A percentile compares a stretch with the other conserved stretches of the same genome.
phyloP scores from a whole-genome alignment of 35 echinoderm and acorn worm species.

The Ptychodera flava region DNA sequence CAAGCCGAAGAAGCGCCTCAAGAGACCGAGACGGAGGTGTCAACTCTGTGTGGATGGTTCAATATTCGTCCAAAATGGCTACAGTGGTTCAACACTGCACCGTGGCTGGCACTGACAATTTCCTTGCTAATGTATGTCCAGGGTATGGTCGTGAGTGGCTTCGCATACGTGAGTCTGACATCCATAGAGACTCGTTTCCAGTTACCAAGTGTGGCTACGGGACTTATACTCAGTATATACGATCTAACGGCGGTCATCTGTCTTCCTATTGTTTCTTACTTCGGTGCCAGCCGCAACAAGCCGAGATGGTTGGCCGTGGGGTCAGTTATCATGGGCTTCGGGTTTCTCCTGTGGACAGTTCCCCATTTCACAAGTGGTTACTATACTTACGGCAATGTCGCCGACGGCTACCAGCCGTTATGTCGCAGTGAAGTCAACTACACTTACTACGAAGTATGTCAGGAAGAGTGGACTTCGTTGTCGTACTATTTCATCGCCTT shows the following conservation, averaged over 20 bases:
- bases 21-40: background rate
- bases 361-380: conserved; percentile 15
- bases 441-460: background rate
- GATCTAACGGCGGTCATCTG: conserved; percentile 9
- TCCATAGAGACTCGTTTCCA: conserved; percentile 17
- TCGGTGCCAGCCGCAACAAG: background rate
- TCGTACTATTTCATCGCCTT: conserved; percentile 79
- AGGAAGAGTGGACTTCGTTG: conserved; percentile 5
- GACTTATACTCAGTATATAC: conserved; percentile 13
- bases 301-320: conserved; percentile 1
- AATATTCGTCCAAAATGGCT: conserved; percentile 31
- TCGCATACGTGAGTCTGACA: conserved; percentile 5
- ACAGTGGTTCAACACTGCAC: conserved; percentile 36
- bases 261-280: conserved; percentile 1
- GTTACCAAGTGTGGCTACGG: conserved; percentile 8
- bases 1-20: background rate
- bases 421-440: background rate
- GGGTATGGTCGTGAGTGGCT: conserved; percentile 12
- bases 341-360: conserved; percentile 7
- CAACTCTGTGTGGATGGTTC: conserved; percentile 27
- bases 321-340: background rate
- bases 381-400: background rate
- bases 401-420: background rate
- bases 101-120: background rate
- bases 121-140: conserved; percentile 3